phyloP scores from a whole-genome alignment of 2,888 invertebrate genomes.

The Brachyopa scutellaris region DNA sequence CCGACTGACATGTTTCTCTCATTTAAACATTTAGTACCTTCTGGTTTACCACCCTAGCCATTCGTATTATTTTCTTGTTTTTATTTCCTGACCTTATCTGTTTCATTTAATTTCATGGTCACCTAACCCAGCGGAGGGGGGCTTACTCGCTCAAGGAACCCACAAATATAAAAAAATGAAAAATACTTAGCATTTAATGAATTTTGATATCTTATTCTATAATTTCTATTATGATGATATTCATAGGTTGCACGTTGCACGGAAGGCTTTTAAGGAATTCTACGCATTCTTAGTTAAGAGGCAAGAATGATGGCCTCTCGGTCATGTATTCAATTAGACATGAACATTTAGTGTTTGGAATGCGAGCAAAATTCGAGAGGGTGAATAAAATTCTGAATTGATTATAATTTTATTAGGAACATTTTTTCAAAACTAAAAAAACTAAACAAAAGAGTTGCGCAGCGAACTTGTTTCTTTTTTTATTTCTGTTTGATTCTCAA shows the following conservation, averaged over 20 bases:
- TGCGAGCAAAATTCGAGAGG: slow-evolving; percentile 29
- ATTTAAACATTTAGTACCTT: slow-evolving; percentile 47
- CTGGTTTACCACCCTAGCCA: slow-evolving; percentile 1
- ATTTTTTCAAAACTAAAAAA: not conserved
- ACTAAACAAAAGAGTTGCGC: slow-evolving; percentile 43
- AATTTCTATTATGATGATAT: not conserved
- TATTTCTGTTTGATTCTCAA: slow-evolving; percentile 30
- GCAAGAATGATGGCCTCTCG: slow-evolving; percentile 3
- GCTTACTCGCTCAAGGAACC: not conserved
- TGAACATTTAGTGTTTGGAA: slow-evolving; percentile 18
- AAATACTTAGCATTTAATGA: slow-evolving; percentile 4
- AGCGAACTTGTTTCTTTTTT: slow-evolving; percentile 15
- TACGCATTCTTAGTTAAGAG: slow-evolving; percentile 43
- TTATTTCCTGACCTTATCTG: slow-evolving; percentile 41
- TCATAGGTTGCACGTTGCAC: not conserved
- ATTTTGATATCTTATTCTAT: slow-evolving; percentile 43
- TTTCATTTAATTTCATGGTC: slow-evolving; percentile 46
- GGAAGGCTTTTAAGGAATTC: slow-evolving; percentile 25
- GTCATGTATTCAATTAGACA: slow-evolving; percentile 17
- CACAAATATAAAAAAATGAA: too few species aligned
- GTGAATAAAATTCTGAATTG: slow-evolving; percentile 14
- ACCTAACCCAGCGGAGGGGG: not conserved
- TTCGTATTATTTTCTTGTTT: not conserved
- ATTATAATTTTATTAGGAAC: slow-evolving; percentile 1
- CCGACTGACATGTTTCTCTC: slow-evolving; percentile 43